Percentiles rank a stretch among this genome's conserved stretches.
Conservation (phyloP, 2,113 vertebrate genomes). For the Aegithalos caudatus region DNA sequence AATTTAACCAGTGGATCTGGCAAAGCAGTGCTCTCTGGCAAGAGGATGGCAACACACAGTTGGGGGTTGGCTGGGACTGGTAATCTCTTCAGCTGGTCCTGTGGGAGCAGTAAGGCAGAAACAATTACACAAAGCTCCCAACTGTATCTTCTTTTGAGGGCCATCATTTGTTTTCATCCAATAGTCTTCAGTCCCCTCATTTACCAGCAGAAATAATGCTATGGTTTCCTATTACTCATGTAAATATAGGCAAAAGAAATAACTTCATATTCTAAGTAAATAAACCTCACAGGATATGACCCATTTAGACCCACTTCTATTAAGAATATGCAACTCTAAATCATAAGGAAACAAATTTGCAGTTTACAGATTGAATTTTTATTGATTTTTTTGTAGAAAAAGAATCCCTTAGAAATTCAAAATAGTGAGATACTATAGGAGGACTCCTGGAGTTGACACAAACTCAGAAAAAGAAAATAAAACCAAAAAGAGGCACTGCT, state of each 20-base stretch:
- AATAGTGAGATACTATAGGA: neutral
- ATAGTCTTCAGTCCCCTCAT: constrained; percentile 4
- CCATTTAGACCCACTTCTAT: neutral
- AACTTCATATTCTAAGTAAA: neutral
- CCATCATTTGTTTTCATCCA: constrained; percentile 28
- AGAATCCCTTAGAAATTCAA: constrained; percentile 24
- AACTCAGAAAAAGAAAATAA: neutral
- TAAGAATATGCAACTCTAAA: neutral
- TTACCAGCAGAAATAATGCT: constrained; percentile 1
- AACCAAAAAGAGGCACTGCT: neutral
- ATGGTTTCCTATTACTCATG: neutral
- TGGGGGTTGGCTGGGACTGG: constrained; percentile 26
- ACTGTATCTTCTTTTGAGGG: constrained; percentile 57
- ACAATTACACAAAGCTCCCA: constrained; percentile 32
- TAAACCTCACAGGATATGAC: neutral
- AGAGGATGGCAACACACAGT: constrained; percentile 50
- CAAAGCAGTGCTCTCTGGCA: constrained; percentile 28
- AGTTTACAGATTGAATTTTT: neutral
- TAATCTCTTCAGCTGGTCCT: constrained; percentile 55
- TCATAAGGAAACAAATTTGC: neutral
- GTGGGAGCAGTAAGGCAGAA: constrained; percentile 40
- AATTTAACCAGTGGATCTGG: constrained; percentile 49
- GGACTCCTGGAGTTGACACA: neutral
- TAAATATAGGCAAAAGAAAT: constrained; percentile 19
- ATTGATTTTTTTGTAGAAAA: neutral